These are phyloP conservation scores for Leptinotarsa lineolata DNA, from an alignment of 1,140 invertebrate genomes.

Conservation along the genomic window DNA sequence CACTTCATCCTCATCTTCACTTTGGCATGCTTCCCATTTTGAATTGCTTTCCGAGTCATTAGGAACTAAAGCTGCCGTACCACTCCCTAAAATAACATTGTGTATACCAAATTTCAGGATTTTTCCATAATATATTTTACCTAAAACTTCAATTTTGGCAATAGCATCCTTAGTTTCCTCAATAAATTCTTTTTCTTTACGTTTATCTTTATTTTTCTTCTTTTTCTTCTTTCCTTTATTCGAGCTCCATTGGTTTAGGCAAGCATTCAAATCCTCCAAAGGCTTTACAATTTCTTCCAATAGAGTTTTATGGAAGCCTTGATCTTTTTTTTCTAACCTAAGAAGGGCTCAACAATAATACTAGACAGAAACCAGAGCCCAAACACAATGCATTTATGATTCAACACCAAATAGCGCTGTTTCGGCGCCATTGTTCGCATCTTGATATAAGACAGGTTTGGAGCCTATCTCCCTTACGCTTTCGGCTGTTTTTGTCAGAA, in stretches of 20 bases:
- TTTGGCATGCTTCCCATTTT: constrained; percentile 38
- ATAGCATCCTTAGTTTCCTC: not conserved
- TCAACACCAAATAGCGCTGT: no score
- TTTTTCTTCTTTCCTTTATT: constrained; percentile 43
- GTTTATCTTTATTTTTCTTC: constrained; percentile 28
- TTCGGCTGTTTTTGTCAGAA: no score
- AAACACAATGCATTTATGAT: no score
- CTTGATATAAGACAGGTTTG: no score
- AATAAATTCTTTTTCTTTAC: not conserved
- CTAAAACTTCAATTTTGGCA: constrained; percentile 8
- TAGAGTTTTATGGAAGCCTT: constrained; percentile 25
- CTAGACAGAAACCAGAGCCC: no score
- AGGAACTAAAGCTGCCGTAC: constrained; percentile 43
- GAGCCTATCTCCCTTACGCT: no score
- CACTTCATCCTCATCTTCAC: constrained; percentile 35
- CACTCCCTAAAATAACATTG: constrained; percentile 31
- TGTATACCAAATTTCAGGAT: not conserved
- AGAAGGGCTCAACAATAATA: not conserved
- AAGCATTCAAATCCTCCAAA: constrained; percentile 32
- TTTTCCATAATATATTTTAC: not conserved
- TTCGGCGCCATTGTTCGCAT: no score
- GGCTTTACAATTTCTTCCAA: constrained; percentile 20
- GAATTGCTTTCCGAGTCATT: constrained; percentile 30
- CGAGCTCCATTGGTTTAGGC: constrained; percentile 43
- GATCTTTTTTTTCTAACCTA: constrained; percentile 18